Evolutionary conservation across 2,888 invertebrate genomes (phyloP).

Genomic region (Eupeodes latifasciatus): DNA sequence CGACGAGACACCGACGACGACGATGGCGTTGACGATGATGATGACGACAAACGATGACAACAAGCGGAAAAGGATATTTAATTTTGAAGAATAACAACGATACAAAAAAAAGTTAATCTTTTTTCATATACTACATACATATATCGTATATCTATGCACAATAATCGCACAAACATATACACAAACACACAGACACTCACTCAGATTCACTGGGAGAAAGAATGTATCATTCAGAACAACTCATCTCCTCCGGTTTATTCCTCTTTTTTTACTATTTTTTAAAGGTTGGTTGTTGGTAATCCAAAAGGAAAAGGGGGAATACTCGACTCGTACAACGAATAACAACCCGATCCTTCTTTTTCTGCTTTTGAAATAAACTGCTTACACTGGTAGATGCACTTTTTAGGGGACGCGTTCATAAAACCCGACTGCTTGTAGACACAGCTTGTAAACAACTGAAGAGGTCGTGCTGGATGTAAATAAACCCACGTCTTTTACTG

Average conservation of each 20-base stretch:
- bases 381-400: conserved; percentile 54
- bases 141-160: conserved; percentile 30
- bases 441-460: conserved; percentile 76
- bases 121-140: conserved; percentile 36
- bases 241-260: conserved; percentile 53
- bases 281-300: conserved; percentile 50
- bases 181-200: not conserved
- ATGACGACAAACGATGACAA: conserved; percentile 27
- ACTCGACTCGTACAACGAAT: conserved; percentile 18
- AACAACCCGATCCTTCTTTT: conserved; percentile 74
- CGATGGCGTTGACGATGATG: conserved; percentile 23
- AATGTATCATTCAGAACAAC: conserved; percentile 69
- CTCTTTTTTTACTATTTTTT: conserved; percentile 44
- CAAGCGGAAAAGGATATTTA: conserved; percentile 67
- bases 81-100: conserved; percentile 58
- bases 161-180: conserved; percentile 48
- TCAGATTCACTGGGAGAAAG: conserved; percentile 36
- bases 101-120: conserved; percentile 65
- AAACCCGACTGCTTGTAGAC: conserved; percentile 63
- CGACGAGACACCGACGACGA: conserved; percentile 29
- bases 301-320: conserved; percentile 65
- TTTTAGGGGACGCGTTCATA: conserved; percentile 49
- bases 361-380: conserved; percentile 33
- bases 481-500: conserved; percentile 73
- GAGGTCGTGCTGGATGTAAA: conserved; percentile 75